Evolutionary conservation across 2,113 vertebrate species (phyloP), one percentile per base, ranked within the genome.

Genomic region (Syngnathus scovelli): DNA sequence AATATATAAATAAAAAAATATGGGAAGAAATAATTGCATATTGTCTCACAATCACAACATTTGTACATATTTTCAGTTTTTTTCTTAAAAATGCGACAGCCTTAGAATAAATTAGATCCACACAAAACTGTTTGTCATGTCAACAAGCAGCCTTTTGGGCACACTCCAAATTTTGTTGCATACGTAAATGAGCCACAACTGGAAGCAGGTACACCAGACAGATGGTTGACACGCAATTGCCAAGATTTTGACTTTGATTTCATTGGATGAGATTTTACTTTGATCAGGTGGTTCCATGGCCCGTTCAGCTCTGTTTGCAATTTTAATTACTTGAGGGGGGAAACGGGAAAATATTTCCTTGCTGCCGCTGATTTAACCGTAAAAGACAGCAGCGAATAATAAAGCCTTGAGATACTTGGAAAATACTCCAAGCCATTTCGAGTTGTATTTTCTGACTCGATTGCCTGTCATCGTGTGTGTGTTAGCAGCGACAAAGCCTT

Each of bases 381-480:
- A 15, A 55, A 23, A 55, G 54, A 55, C 21, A 15, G 11, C 11
- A 55, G 23, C 51, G 12, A 23, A 55, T 55, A 55, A 7, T 6
- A 27, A 55, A 15, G 27, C 23, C 13, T 58, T 8, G 55, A 58
- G 33, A 58, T 58, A 36, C 55, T 58, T 15, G 13, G 13, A 58
- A 33, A 58, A 33, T 15, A 15, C 21, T 63, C 71, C 63, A 67
- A 59, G 39, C 61, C 72, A 76, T 73, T 59, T n/a, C 1, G 48
- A 41, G 37, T 73, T 52, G 4, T 43, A 23, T 44, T 78, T 36
- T 51, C 79, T 74, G 74, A 13, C 64, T 39, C 74, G 75, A 61
- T 68, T 75, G 68, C 77, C 64, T 83, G 79, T 86, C 85, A 70
- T 44, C 15, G 64, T 67, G 36, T 44, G 62, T 71, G 79, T 51